Base-by-base conservation (phyloP, 2,888 invertebrate genomes). In the Caenorhabditis sp. region DNA sequence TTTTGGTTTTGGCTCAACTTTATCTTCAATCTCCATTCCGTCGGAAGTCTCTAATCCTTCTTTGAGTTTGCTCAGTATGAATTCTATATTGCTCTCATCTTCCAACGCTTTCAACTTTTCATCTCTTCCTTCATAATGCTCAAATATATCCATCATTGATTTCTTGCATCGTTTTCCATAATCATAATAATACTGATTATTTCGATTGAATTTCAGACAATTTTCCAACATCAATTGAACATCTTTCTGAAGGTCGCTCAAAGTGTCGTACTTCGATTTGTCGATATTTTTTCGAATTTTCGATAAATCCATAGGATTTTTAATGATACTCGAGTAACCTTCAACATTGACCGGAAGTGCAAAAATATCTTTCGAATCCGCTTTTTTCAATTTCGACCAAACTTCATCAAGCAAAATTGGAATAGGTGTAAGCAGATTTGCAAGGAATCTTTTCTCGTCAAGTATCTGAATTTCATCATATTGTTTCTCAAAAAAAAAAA, bases 151-250 rank as follows among this genome's bases (percentile, higher is more conserved):
- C n/a, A 20, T 49, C 5, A 57, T 59, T 10, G 52, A 26, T 56
- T 59, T 69, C 8, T 65, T 53, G 50, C 70, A 78, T 12, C 57
- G 67, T 36, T 62, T 68, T 10, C 78, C 84, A 63, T 85, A 85
- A 1, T 69, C 64, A 25, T 75, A 49, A 66, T 68, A 86, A 50
- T 64, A 78, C 14, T 50, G 43, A 69, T 86, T 83, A 23, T 72
- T 64, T 8, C 93, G 93, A 88, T 99, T 99, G 88, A 97, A 99
- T 0, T 93, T 93, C 84, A 95, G 91, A 87, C 97, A 99, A 89
- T 99, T 99, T 79, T 92, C 92, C 67, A 97, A 93, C 93, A 99
- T 97, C n/a, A 97, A 91, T 85, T 93, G 92, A 88, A 97, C 97
- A 90, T 99, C 97, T 0, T 90, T 90, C 87, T 95, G 93, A 85